phyloP scores from a whole-genome alignment of 92 coral and sea anemone species.

The Bergia sp. region DNA sequence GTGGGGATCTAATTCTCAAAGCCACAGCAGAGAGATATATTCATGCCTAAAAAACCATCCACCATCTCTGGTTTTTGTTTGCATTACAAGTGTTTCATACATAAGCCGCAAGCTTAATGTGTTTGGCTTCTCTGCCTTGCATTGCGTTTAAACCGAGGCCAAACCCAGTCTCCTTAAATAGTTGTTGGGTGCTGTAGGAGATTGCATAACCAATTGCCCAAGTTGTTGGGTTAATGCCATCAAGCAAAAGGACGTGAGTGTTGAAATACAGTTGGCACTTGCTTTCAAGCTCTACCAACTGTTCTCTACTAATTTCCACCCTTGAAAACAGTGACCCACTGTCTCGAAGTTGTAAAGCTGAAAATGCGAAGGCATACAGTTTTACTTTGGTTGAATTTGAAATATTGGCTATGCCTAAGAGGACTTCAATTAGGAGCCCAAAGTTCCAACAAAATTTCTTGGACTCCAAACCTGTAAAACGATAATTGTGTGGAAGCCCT shows the following conservation, averaged over 20 bases:
- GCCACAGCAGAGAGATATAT: not conserved
- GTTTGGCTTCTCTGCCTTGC: conserved; percentile 56
- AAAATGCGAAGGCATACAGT: conserved; percentile 60
- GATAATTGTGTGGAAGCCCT: conserved; percentile 44
- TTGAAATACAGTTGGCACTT: conserved; percentile 59
- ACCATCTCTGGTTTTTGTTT: conserved; percentile 2
- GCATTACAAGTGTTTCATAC: conserved; percentile 3
- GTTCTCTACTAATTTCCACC: conserved; percentile 57
- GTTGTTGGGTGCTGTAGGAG: conserved; percentile 47
- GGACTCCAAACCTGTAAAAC: conserved; percentile 71
- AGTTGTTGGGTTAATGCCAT: conserved; percentile 49
- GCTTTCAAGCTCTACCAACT: conserved; percentile 44
- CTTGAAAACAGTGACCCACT: conserved; percentile 58
- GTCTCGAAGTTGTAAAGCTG: conserved; percentile 59
- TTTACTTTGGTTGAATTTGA: conserved; percentile 52
- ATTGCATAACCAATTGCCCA: conserved; percentile 58
- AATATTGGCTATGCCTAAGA: conserved; percentile 52
- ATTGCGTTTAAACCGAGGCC: conserved; percentile 31
- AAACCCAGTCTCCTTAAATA: conserved; percentile 41
- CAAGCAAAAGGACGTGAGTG: conserved; percentile 52
- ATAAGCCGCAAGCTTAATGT: conserved; percentile 20
- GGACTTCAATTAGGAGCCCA: conserved; percentile 45
- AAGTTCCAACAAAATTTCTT: conserved; percentile 56
- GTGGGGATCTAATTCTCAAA: conserved; percentile 7
- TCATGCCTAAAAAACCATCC: conserved; percentile 1